Conservation (phyloP, 2,113 vertebrate species). For the Ctenodactylus gundi region DNA sequence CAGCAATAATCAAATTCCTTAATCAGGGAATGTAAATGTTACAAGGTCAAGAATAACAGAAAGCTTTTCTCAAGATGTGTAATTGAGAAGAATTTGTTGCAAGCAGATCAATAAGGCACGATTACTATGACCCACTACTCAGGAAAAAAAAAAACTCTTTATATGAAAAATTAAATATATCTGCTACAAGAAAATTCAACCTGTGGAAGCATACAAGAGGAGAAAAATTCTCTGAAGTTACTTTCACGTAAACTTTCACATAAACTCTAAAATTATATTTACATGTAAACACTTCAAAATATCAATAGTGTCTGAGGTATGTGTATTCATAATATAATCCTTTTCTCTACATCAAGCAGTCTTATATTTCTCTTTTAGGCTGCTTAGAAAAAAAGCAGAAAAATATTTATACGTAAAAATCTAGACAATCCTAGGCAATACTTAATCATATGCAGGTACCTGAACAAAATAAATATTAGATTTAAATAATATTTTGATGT, state of each 20-base stretch:
- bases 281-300: conserved; percentile 45
- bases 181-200: conserved; percentile 24
- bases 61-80: conserved; percentile 50
- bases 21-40: conserved; percentile 28
- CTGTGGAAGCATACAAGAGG: neutral
- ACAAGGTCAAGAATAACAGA: conserved; percentile 52
- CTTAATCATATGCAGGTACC: neutral
- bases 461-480: conserved; percentile 25
- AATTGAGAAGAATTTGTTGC: conserved; percentile 54
- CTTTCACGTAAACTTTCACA: neutral
- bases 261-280: conserved; percentile 35
- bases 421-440: conserved; percentile 12
- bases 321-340: conserved; percentile 1
- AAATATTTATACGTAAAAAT: conserved; percentile 48
- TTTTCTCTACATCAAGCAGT: conserved; percentile 29
- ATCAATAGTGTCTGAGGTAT: neutral
- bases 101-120: conserved; percentile 58
- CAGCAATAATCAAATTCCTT: conserved; percentile 49
- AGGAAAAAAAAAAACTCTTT: conserved; percentile 43
- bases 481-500: conserved; percentile 57
- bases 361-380: neutral
- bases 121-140: neutral
- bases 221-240: conserved; percentile 2
- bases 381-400: neutral
- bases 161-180: conserved; percentile 28